phyloP scores from a whole-genome alignment of 2,888 invertebrate species.

The Cerceris ruficornis region DNA sequence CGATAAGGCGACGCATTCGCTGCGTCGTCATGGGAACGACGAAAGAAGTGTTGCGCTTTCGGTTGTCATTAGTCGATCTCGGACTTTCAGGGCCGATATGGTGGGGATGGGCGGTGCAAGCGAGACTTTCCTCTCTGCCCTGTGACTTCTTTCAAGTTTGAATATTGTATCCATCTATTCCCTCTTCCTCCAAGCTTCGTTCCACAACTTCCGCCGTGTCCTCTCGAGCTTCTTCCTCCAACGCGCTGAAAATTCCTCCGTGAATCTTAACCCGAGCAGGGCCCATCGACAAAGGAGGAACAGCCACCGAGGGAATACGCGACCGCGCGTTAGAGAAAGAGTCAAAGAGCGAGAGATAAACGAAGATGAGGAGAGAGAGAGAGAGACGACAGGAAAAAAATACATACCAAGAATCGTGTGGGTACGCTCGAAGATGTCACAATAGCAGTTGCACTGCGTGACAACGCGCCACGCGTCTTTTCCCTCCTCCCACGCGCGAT shows the following conservation, averaged over 20 bases:
- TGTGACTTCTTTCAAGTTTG: too few species aligned
- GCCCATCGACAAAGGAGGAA: neutral
- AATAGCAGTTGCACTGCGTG: slow-evolving; percentile 74
- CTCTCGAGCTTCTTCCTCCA: neutral
- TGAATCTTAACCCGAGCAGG: neutral
- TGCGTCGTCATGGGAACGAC: too few species aligned
- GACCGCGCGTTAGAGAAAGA: neutral
- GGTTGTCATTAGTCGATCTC: too few species aligned
- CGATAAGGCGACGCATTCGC: too few species aligned
- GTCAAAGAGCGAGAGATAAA: neutral
- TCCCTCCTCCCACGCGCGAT: slow-evolving; percentile 71
- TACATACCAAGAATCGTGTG: slow-evolving; percentile 45
- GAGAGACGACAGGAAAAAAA: slow-evolving; percentile 14
- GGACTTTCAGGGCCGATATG: too few species aligned
- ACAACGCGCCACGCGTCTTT: slow-evolving; percentile 76
- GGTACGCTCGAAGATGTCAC: slow-evolving; percentile 71
- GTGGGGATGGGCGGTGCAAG: too few species aligned
- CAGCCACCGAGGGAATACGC: neutral
- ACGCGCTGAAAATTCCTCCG: neutral
- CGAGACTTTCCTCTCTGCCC: too few species aligned
- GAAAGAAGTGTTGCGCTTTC: too few species aligned
- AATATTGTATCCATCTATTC: too few species aligned
- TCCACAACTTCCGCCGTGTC: neutral
- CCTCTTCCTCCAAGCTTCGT: neutral
- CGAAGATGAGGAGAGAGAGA: neutral